Evolutionary conservation across 2,888 invertebrate genomes (phyloP).

Genomic region (Drosophila ochracea): DNA sequence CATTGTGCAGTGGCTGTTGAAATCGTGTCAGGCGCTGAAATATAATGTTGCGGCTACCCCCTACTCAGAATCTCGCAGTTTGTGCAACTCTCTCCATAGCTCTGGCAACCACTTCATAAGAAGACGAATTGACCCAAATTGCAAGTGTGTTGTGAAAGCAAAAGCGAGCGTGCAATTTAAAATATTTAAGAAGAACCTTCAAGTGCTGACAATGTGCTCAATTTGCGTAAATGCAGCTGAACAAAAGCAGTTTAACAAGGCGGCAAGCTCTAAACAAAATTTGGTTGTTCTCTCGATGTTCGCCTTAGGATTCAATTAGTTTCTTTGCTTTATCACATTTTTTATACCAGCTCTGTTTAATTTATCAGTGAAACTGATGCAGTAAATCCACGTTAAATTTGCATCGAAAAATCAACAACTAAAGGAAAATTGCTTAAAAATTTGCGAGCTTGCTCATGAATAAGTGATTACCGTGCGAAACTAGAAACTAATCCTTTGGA

Average conservation of each 20-base stretch:
- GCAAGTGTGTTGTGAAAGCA: neutral
- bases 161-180: conserved; percentile 23
- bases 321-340: neutral
- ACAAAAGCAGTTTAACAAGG: neutral
- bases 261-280: neutral
- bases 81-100: neutral
- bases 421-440: conserved; percentile 3
- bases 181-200: conserved; percentile 6
- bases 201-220: conserved; percentile 19
- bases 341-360: neutral
- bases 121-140: conserved; percentile 67
- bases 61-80: neutral
- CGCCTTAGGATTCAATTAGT: too few relatives aligned
- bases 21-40: conserved; percentile 62
- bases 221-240: conserved; percentile 5
- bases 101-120: conserved; percentile 30
- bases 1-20: conserved; percentile 55
- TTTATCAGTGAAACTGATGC: neutral
- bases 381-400: neutral
- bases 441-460: conserved; percentile 15
- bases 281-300: neutral
- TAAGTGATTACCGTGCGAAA: conserved; percentile 30
- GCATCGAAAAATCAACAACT: neutral
- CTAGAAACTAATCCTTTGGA: conserved; percentile 39
- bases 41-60: conserved; percentile 19